phyloP scores from a whole-genome alignment of 2,113 vertebrate species.

The human (Homo sapiens) region GRCh38 chr14:91367501-91368000 shows the following conservation, averaged over 20 bases:
- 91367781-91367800: not conserved
- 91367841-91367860: not conserved
- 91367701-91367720: not conserved
- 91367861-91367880: fast-evolving
- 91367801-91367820: not conserved
- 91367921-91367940: not conserved
- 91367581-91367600: not conserved
- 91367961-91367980: not conserved
- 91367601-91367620: not conserved
- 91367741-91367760: no score
- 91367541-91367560: not conserved
- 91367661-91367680: not conserved
- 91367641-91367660: not conserved
- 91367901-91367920: not conserved
- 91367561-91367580: not conserved
- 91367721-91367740: not conserved
- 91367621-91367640: not conserved
- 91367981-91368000: not conserved
- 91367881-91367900: not conserved
- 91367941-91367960: not conserved
- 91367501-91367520: not conserved
- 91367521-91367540: not conserved
- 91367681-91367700: not conserved
- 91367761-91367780: not conserved
- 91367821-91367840: not conserved